phyloP scores from a whole-genome alignment of 2,888 invertebrate genomes.

The Hirtodrosophila duncani region DNA sequence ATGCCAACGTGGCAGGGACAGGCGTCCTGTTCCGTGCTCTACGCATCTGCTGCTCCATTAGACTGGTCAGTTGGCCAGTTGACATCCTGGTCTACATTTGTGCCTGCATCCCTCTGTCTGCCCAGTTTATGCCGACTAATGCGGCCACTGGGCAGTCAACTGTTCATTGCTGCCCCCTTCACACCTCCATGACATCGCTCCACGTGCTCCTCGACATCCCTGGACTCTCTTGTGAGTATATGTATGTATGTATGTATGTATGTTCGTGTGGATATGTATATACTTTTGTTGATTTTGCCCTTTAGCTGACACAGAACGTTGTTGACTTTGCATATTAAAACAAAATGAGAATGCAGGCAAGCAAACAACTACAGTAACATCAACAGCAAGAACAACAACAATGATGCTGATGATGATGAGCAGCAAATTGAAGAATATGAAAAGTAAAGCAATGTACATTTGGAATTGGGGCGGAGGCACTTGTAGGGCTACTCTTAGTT shows the following conservation, averaged over 20 bases:
- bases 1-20: conserved; percentile 6
- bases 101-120: conserved; percentile 1
- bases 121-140: conserved; percentile 45
- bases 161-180: background rate
- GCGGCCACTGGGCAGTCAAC: conserved; percentile 55
- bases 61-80: conserved; percentile 55
- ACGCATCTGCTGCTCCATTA: conserved; percentile 40
- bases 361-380: conserved; percentile 24
- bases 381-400: conserved; percentile 1
- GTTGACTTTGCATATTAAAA: conserved; percentile 70
- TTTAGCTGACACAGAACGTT: conserved; percentile 65
- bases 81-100: conserved; percentile 33
- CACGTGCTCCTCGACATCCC: background rate
- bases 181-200: background rate
- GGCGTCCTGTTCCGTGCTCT: conserved; percentile 7
- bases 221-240: background rate
- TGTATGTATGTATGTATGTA: conserved; percentile 14
- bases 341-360: conserved; percentile 63
- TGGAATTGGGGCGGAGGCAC: conserved; percentile 29
- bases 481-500: conserved; percentile 61
- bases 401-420: no score
- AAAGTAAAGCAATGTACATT: conserved; percentile 23
- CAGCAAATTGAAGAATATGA: conserved; percentile 11
- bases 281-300: conserved; percentile 66
- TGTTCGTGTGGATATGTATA: no score